phyloP scores from a whole-genome alignment of 2,113 vertebrate genomes.

The Struthio camelus region DNA sequence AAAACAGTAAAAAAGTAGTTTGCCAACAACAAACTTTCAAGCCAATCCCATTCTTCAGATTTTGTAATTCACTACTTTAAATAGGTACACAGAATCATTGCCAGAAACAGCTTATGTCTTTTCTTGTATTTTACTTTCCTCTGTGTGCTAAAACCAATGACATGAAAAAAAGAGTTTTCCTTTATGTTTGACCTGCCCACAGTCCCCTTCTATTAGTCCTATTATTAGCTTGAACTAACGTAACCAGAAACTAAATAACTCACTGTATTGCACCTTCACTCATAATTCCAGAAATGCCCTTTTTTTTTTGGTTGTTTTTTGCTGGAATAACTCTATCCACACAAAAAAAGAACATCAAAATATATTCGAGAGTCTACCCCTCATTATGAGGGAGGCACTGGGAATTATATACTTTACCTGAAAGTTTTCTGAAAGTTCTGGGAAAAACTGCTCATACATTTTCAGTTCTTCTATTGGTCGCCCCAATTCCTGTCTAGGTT shows the following conservation, averaged over 20 bases:
- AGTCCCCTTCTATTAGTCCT: not conserved
- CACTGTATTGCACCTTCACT: not conserved
- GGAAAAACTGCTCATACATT: conserved; percentile 92
- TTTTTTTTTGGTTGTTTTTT: not conserved
- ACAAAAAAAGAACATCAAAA: not conserved
- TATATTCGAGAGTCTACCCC: not conserved
- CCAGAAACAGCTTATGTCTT: not conserved
- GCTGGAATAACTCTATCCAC: not conserved
- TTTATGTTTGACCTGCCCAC: not conserved
- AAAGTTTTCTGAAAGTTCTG: conserved; percentile 92
- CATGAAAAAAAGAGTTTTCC: not conserved
- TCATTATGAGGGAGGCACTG: not conserved
- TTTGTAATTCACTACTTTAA: not conserved
- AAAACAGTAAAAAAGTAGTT: not conserved
- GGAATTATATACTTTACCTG: conserved; percentile 78
- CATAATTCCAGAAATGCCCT: not conserved
- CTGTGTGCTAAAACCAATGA: not conserved
- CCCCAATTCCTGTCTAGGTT: conserved; percentile 80
- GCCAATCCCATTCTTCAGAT: not conserved
- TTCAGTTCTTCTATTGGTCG: conserved; percentile 89
- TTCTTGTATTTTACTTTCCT: not conserved
- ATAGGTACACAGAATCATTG: not conserved
- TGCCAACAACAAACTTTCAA: not conserved
- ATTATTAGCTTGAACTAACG: not conserved
- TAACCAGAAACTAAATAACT: not conserved